These are phyloP conservation scores for Dryobates pubescens DNA, from an alignment of 2,797 vertebrate species.

Conservation along the genomic window DNA sequence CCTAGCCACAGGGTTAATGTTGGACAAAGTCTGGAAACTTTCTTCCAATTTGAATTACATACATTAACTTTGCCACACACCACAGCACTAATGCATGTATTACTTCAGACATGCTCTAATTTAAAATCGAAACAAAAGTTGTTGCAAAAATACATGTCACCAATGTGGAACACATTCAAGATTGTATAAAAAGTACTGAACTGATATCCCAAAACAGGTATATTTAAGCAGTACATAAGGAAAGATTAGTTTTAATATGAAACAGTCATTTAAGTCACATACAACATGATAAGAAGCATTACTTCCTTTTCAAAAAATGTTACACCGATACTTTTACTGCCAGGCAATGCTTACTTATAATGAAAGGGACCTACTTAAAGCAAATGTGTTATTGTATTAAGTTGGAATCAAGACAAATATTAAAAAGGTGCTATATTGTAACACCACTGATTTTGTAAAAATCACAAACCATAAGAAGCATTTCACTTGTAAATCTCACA, in stretches of 20 bases:
- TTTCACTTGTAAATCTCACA: background rate
- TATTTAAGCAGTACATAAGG: conserved; percentile 82
- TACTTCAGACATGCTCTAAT: conserved; percentile 79
- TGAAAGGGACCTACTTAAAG: conserved; percentile 55
- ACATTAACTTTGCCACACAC: conserved; percentile 79
- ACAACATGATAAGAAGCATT: conserved; percentile 79
- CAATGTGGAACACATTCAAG: conserved; percentile 84
- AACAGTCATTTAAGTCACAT: conserved; percentile 82
- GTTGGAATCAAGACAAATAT: conserved; percentile 33
- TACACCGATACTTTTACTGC: conserved; percentile 73
- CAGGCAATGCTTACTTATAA: conserved; percentile 74
- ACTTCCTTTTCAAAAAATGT: conserved; percentile 71
- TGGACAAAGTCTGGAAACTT: conserved; percentile 81
- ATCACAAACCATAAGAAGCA: conserved; percentile 51
- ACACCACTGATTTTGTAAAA: conserved; percentile 51
- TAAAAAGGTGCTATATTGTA: conserved; percentile 56
- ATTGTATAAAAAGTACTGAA: conserved; percentile 83
- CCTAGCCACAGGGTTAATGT: conserved; percentile 76
- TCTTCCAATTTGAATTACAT: conserved; percentile 85
- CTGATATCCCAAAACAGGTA: conserved; percentile 81
- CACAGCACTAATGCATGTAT: conserved; percentile 81
- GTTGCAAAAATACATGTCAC: conserved; percentile 83
- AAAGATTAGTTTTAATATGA: conserved; percentile 84
- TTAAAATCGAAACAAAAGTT: conserved; percentile 72
- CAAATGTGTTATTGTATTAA: conserved; percentile 33